Evolutionary conservation across 2,888 invertebrate species (phyloP).

Genomic region (Tolmerus cingulatus): DNA sequence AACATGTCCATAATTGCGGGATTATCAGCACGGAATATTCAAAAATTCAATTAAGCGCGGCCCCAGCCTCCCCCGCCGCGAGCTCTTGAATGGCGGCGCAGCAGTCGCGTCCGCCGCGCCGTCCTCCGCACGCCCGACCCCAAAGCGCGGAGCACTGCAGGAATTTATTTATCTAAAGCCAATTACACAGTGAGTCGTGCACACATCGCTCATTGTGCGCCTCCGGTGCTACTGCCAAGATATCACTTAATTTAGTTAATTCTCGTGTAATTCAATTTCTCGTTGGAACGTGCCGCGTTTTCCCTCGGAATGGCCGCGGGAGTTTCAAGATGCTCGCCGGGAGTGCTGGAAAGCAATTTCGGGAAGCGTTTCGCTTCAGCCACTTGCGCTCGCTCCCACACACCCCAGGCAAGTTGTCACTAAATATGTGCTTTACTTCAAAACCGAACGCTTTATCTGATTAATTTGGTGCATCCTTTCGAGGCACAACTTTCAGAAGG

Average conservation of each 20-base stretch:
- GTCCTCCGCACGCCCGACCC: neutral
- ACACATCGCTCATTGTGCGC: neutral
- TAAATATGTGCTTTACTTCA: neutral
- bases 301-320: neutral
- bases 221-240: neutral
- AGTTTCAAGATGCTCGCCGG: neutral
- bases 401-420: neutral
- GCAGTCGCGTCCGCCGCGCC: neutral
- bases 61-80: neutral
- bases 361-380: neutral
- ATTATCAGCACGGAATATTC: constrained; percentile 35
- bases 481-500: neutral
- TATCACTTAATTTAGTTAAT: neutral
- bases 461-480: neutral
- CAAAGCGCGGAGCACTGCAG: neutral
- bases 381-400: neutral
- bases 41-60: constrained; percentile 26
- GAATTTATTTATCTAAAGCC: constrained; percentile 7
- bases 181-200: neutral
- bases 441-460: neutral
- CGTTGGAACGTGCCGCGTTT: neutral
- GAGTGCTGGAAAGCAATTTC: neutral
- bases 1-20: constrained; percentile 18
- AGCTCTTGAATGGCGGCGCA: neutral
- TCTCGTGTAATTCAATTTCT: neutral